Evolutionary conservation across 2,113 vertebrate species (phyloP), one percentile per base, ranked within the genome.

Genomic region (Psophia crepitans): DNA sequence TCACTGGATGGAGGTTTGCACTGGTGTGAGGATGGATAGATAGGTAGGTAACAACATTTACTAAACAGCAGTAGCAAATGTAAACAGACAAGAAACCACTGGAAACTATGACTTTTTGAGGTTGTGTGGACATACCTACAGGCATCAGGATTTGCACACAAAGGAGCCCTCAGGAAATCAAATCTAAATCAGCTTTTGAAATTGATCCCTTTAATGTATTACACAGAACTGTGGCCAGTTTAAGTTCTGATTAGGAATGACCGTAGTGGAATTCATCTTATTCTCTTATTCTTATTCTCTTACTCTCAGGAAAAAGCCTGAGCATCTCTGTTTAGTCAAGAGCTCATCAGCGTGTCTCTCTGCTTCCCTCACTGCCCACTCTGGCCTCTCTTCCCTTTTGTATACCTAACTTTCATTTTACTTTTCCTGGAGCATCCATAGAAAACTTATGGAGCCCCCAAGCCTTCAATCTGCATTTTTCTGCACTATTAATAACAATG

Each of bases 401-500:
- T 51, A 8, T 11, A 41, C n/a, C 14, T 35, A 76, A 65, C 20
- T 57, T 57, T 9, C 28, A 13, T 58, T 89, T 83, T 12, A 27
- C 44, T 77, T 81, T 65, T 63, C 49, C 80, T 90, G 51, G 11
- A 84, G 35, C 46, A 77, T 18, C 68, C 15, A 21, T 7, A n/a
- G 22, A n/a, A 78, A 92, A 77, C 8, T 65, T 44, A 80, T 2
- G 33, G 63, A 88, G 20, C 32, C n/a, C 37, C 37, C n/a, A 77
- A 66, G 46, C 73, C 71, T 32, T 21, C 5, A 2, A 43, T 78
- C 39, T 92, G 65, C 43, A 46, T 84, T 84, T 81, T 84, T 81
- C 76, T 56, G 53, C 56, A 33, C 77, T 92, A 73, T 87, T 92
- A 94, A 82, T 82, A 96, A 78, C 60, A 75, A 41, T 46, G 23